Evolutionary conservation across 2,797 vertebrate genomes (phyloP), one percentile per base, ranked within the genome.

Genomic region (Gadopsis bispinosus): DNA sequence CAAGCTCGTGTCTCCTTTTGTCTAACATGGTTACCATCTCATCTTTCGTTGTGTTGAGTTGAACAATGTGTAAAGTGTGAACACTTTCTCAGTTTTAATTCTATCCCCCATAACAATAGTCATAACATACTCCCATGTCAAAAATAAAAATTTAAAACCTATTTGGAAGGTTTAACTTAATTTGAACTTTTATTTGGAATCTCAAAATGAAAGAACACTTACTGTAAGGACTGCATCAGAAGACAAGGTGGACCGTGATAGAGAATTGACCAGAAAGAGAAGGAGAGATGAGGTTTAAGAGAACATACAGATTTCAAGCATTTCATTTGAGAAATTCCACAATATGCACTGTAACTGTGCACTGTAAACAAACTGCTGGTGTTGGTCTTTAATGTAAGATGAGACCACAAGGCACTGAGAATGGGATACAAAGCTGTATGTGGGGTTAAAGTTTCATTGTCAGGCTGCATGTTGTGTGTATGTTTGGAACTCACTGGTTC

Each of bases 401-500:
- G 12, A 0, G 0, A 63, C 51, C 33, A 37, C 3, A 33, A 50
- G 45, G 1, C 0, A 45, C n/a, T 4, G 20, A 58, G 1, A 65
- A 37, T 14, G 22, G 17, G 14, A 1, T 19, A 19, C 67, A n/a
- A 17, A 47, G 16, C 9, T 62, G 53, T 2, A 35, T 5, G 10
- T 22, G 35, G 26, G 1, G 22, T 33, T 73, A 10, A 45, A 66
- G 45, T 29, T 33, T 77, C 13, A 60, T 51, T 4, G 10, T 59
- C 4, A 35, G 4, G 4, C 14, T 14, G 16, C 7, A 22, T 17
- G 29, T 3, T 51, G 56, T 29, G 45, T n/a, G 47, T 43, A 5
- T 31, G 41, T 41, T 19, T 43, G 54, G 14, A 11, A 94, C 96
- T 96, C 91, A 99, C 98, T 92, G 0, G 98, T 99, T 92, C 95